Evolutionary conservation across 1,140 invertebrate genomes (phyloP), one percentile per base, ranked within the genome.

Genomic region (Coenobita brevimanus): DNA sequence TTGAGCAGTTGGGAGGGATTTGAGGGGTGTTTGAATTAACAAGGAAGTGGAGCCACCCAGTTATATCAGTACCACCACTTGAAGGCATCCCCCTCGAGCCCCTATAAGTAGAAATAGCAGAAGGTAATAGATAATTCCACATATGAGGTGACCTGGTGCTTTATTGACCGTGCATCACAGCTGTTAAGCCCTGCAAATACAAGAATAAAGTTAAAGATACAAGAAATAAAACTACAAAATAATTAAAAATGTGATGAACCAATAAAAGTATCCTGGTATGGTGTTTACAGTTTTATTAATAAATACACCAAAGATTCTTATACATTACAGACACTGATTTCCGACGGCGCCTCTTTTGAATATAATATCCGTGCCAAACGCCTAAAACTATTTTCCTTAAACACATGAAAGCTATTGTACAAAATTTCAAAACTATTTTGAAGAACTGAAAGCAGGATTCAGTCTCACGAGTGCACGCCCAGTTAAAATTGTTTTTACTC

Each of bases 281-380:
- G 84, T 87, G 84, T 87, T 87, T 87, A 87, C 75, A 87, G 82
- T 87, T 87, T 87, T 87, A 87, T 87, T 87, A 87, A 87, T 87
- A 87, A 87, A 87, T 87, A 87, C 84, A 87, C 84, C 84, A 87
- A 87, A 50, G 67, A 38, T 43, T 69, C 64, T 67, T 62, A 80
- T 79, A 87, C 82, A 85, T 41, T 54, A 67, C 80, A 79, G 38
- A 87, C 84, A 87, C 24, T 38, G 38, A 80, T 87, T 87, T 87
- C 84, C 84, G 84, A 38, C 84, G 75, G 46, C 62, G 75, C 30
- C 84, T 87, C 54, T 87, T 87, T 67, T 79, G 84, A 43, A 87
- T 87, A 87, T 87, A 87, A 87, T 87, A 87, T 69, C 84, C 84
- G 67, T 87, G 84, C 75, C 75, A 87, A 69, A 79, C 62, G 71